phyloP scores from a whole-genome alignment of 2,888 invertebrate species.

The Nymphalis c-album region DNA sequence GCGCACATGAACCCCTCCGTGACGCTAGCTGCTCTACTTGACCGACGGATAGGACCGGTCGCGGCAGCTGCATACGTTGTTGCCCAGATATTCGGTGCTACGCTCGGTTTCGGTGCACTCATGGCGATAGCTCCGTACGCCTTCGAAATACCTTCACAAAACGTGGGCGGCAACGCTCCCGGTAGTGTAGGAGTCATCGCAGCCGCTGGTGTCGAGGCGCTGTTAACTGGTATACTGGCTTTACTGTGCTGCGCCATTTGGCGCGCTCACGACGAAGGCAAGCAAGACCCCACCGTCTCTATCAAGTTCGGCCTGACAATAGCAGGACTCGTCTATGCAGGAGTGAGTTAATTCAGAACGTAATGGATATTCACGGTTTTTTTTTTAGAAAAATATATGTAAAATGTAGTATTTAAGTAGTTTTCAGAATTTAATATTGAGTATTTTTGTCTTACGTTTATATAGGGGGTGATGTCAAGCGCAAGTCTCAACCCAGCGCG shows the following conservation, averaged over 20 bases:
- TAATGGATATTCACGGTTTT: no score
- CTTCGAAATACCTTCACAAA: slow-evolving; percentile 25
- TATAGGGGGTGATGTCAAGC: slow-evolving; percentile 84
- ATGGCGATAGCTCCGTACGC: slow-evolving; percentile 45
- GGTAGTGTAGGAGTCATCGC: slow-evolving; percentile 34
- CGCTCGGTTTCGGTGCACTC: slow-evolving; percentile 58
- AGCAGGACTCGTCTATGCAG: slow-evolving; percentile 65
- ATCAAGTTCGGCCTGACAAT: slow-evolving; percentile 67
- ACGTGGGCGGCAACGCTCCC: slow-evolving; percentile 29
- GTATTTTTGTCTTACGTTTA: background rate
- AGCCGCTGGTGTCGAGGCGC: slow-evolving; percentile 52
- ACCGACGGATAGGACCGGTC: slow-evolving; percentile 69
- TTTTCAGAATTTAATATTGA: no score
- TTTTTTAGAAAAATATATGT: no score
- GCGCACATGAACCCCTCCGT: slow-evolving; percentile 91
- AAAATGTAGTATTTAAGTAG: no score
- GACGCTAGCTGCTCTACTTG: slow-evolving; percentile 83
- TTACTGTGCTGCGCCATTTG: slow-evolving; percentile 59
- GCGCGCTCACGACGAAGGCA: slow-evolving; percentile 53
- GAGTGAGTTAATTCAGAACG: slow-evolving; percentile 49
- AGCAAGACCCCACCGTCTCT: slow-evolving; percentile 57
- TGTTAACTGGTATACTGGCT: slow-evolving; percentile 57
- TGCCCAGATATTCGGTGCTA: slow-evolving; percentile 61
- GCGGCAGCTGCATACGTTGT: slow-evolving; percentile 53
- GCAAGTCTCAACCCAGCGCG: slow-evolving; percentile 87